These are phyloP conservation scores for Pachycephala philippinensis DNA, from an alignment of 2,113 vertebrate genomes.

Conservation along the genomic window DNA sequence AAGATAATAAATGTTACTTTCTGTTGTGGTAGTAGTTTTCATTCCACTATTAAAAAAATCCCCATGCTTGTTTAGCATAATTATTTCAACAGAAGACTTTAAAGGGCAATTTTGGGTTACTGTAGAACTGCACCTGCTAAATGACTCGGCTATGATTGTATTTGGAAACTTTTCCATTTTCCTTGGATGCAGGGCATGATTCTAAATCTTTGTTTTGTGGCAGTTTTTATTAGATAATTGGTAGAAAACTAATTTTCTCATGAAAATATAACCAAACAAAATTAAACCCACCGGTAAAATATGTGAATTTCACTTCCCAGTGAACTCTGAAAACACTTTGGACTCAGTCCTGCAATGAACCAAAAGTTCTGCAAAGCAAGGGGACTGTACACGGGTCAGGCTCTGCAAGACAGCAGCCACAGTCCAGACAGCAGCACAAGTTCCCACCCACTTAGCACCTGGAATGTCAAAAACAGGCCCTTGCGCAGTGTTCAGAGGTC, in stretches of 20 bases:
- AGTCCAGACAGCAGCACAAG: not conserved
- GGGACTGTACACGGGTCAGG: rapidly evolving
- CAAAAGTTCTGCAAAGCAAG: not conserved
- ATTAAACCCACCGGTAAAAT: not conserved
- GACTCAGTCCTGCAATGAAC: not conserved
- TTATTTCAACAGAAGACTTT: not conserved
- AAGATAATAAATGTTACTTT: not conserved
- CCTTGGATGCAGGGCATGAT: not conserved
- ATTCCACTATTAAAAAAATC: not conserved
- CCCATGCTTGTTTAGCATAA: not conserved
- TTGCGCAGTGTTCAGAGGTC: not conserved
- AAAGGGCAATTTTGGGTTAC: not conserved
- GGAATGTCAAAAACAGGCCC: not conserved
- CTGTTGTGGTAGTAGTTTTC: not conserved
- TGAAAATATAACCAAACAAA: not conserved
- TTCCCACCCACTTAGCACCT: not conserved
- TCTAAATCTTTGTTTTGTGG: not conserved
- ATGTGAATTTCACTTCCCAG: not conserved
- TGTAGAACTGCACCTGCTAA: not conserved
- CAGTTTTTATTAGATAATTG: not conserved
- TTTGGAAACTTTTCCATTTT: not conserved
- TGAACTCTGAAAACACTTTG: not conserved
- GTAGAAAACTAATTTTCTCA: not conserved
- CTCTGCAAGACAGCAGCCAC: rapidly evolving
- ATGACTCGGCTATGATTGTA: not conserved